These are phyloP conservation scores for Phalacrocorax pelagicus DNA, from an alignment of 2,113 vertebrate genomes.

Conservation along the genomic window DNA sequence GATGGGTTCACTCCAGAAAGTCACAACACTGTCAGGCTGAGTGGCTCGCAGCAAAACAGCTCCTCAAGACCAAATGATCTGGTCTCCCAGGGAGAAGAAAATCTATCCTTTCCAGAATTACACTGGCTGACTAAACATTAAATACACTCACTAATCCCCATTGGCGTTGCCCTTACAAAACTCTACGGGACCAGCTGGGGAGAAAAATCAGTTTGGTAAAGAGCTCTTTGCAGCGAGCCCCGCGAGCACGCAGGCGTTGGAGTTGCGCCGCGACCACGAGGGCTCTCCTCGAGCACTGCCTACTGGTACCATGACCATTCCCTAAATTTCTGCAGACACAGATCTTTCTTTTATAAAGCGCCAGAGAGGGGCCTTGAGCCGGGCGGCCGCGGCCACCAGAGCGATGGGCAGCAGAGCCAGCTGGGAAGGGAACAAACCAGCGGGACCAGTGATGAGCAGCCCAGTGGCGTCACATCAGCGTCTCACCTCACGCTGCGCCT, in stretches of 20 bases:
- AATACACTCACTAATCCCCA: background rate
- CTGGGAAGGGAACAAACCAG: background rate
- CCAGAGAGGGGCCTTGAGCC: background rate
- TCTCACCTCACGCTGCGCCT: background rate
- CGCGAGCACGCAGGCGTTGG: background rate
- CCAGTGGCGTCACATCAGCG: background rate
- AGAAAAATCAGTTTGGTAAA: background rate
- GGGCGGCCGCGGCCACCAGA: background rate
- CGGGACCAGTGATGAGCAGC: background rate
- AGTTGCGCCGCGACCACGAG: fast-evolving
- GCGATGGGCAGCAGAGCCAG: fast-evolving
- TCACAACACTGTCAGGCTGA: background rate
- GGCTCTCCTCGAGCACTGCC: background rate
- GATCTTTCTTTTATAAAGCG: background rate
- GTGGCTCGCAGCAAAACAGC: background rate
- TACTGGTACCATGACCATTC: fast-evolving
- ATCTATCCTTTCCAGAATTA: background rate
- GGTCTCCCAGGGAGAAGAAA: background rate
- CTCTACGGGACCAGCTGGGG: background rate
- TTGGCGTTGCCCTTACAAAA: background rate
- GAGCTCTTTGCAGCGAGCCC: background rate
- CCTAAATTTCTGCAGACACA: fast-evolving
- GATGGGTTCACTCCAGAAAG: background rate
- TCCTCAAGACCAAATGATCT: background rate
- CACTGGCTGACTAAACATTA: background rate